Evolutionary conservation across 2,888 invertebrate genomes (phyloP).

Genomic region (Hoplodrina blanda): DNA sequence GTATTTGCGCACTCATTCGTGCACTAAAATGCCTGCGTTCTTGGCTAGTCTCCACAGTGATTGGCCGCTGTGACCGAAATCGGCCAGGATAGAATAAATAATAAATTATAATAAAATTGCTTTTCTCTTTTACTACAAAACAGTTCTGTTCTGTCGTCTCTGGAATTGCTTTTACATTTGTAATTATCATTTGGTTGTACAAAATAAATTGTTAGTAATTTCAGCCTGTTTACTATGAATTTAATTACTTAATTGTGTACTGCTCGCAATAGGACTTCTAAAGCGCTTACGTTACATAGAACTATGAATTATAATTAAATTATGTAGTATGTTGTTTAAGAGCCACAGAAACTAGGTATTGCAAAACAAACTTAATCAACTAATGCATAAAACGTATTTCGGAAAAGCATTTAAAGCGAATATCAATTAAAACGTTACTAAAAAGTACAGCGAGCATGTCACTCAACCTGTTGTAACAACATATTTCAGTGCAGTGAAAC

Average conservation of each 20-base stretch:
- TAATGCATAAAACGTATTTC: slow-evolving; percentile 42
- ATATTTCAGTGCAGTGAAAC: slow-evolving; percentile 82
- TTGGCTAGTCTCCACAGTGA: too few relatives aligned
- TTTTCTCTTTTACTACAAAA: background rate
- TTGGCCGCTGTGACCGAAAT: too few relatives aligned
- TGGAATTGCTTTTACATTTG: background rate
- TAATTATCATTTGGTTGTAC: too few relatives aligned
- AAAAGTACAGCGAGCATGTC: slow-evolving; percentile 68
- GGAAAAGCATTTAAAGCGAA: slow-evolving; percentile 48
- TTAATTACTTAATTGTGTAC: background rate
- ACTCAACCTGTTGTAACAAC: slow-evolving; percentile 69
- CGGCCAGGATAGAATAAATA: too few relatives aligned
- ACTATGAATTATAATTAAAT: background rate
- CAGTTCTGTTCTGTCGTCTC: background rate
- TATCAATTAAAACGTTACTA: slow-evolving; percentile 66
- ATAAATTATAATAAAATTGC: background rate
- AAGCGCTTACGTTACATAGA: background rate
- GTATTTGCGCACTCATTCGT: too few relatives aligned
- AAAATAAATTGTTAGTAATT: background rate
- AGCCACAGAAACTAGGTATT: slow-evolving; percentile 7
- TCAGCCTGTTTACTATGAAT: background rate
- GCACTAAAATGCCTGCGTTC: too few relatives aligned
- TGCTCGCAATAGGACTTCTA: background rate
- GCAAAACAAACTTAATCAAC: slow-evolving; percentile 44
- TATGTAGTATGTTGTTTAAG: background rate